Base-by-base conservation (phyloP, 2,113 vertebrate species). In the Tylochromis polylepis region DNA sequence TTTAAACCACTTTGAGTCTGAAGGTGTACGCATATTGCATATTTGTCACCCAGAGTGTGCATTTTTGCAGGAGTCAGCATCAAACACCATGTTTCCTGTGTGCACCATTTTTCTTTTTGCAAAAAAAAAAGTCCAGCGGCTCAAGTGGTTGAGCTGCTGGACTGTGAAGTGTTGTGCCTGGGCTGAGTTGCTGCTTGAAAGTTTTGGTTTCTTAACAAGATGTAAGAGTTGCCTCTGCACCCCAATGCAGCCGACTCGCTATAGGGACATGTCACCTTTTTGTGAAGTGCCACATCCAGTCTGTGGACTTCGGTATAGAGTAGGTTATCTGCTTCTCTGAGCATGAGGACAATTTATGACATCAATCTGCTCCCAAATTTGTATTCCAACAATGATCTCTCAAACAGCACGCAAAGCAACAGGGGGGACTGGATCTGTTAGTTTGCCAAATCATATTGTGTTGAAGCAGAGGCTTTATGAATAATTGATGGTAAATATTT, bases 401-500 rank as follows among this genome's bases (percentile, higher is more conserved):
- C 70, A 67, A 90, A 90, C 67, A 84, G 81, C 88, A 51, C 31
- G 16, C 62, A 82, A 53, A 31, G 86, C 86, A 87, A 90, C 88
- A 87, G 83, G 85, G 86, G 79, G 58, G 49, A 81, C 81, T 77
- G 79, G 60, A 80, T 85, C 88, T 88, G 78, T 93, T 92, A 81
- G 82, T 90, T 94, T 91, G 86, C 91, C 84, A 82, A 91, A 88
- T 91, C 89, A 87, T 86, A 90, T 90, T 92, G 82, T 90, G 89
- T 87, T 93, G 72, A 92, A 92, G 83, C 79, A 2, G 72, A 81
- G 46, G 85, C 81, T 89, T 88, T 85, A 88, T 93, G 81, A 93
- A 94, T 94, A 94, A 95, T 94, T 93, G 72, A 91, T 92, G 60
- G 86, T 83, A 93, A 92, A 93, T 92, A 92, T 94, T 94, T 90